Conservation (phyloP, 2,797 vertebrate genomes). For the Sparidentex hasta region DNA sequence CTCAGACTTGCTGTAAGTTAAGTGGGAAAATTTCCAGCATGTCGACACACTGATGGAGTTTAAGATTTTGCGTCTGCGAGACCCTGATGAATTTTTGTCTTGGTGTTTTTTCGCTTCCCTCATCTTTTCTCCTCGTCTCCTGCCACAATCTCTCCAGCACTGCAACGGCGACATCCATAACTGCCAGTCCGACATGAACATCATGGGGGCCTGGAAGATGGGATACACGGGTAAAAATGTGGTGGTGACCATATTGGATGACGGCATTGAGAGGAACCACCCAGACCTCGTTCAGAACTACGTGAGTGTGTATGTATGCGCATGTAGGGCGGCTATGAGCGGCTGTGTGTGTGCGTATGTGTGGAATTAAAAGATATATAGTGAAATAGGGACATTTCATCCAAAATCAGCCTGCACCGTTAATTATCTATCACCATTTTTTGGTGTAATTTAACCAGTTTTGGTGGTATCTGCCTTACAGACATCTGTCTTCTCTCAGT, state of each 20-base stretch:
- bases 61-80: no score
- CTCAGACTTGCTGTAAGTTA: background rate
- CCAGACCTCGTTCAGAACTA: conserved; percentile 97
- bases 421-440: no score
- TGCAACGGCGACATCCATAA: conserved; percentile 96
- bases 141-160: conserved; percentile 83
- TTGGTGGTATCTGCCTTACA: no score
- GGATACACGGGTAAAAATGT: conserved; percentile 98
- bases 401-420: no score
- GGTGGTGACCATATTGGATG: conserved; percentile 97
- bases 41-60: background rate
- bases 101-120: background rate
- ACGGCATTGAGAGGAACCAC: conserved; percentile 97
- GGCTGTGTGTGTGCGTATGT: background rate
- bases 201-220: conserved; percentile 98
- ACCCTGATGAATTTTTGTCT: background rate
- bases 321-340: conserved; percentile 40
- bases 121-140: conserved; percentile 8
- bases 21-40: background rate
- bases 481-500: no score
- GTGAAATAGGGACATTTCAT: no score
- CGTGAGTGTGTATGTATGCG: conserved; percentile 88
- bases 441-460: no score
- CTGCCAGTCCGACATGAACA: conserved; percentile 99
- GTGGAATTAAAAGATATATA: background rate